Conservation (phyloP, 2,797 vertebrate genomes). For the Neosilurus hyrtlii region DNA sequence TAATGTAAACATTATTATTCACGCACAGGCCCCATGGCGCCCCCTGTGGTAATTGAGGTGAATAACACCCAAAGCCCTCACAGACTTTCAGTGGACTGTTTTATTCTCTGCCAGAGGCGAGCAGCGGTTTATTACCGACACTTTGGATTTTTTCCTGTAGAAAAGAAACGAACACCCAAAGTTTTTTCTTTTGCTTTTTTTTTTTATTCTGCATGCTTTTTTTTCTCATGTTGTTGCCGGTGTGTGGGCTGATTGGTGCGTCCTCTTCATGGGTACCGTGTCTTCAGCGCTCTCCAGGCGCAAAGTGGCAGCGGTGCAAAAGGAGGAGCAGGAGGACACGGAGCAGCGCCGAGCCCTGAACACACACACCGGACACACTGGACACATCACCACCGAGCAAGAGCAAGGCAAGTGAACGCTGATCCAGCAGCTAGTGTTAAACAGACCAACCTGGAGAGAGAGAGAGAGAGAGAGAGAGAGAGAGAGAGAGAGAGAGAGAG, state of each 20-base stretch:
- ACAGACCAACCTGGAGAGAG: not conserved
- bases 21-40: not conserved
- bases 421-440: not conserved
- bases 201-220: not conserved
- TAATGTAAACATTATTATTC: too few species aligned
- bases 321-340: constrained; percentile 5
- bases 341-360: constrained; percentile 3
- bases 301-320: constrained; percentile 20
- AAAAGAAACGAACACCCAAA: not conserved
- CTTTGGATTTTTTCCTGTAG: not conserved
- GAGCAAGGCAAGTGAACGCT: not conserved
- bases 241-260: constrained; percentile 3
- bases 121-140: not conserved
- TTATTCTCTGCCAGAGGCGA: not conserved
- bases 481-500: not conserved
- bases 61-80: not conserved
- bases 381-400: not conserved
- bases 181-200: not conserved
- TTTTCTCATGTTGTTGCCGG: constrained; percentile 39
- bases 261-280: constrained; percentile 57
- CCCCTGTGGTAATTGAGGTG: not conserved
- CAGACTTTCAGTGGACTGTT: not conserved
- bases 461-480: not conserved
- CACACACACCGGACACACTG: not conserved
- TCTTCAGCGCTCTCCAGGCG: constrained; percentile 53